These are phyloP conservation scores for Percopsis transmontana DNA, from an alignment of 2,113 vertebrate species.

Conservation along the genomic window DNA sequence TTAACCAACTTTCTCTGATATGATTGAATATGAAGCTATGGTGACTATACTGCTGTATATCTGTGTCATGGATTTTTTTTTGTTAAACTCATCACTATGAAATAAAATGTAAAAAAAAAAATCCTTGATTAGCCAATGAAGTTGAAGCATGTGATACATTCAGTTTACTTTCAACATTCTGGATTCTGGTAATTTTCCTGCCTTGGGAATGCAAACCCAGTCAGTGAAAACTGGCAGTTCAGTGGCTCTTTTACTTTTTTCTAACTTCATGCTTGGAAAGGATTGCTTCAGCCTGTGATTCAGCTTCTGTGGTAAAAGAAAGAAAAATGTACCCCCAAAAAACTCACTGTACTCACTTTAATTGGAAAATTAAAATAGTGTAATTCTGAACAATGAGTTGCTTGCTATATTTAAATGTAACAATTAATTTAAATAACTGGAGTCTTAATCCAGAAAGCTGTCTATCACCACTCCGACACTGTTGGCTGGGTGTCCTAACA, in stretches of 20 bases:
- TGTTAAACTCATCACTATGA: no score
- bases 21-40: no score
- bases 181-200: conserved; percentile 5
- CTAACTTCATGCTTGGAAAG: neutral
- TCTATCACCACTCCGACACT: conserved; percentile 21
- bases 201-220: conserved; percentile 10
- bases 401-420: neutral
- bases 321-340: neutral
- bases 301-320: conserved; percentile 1
- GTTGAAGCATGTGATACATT: neutral
- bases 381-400: neutral
- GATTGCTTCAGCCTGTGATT: neutral
- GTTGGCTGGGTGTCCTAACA: conserved; percentile 11
- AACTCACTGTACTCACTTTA: neutral
- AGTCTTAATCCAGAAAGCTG: neutral
- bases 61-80: no score
- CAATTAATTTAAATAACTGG: neutral
- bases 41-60: no score
- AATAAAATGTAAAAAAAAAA: no score
- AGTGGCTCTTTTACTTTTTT: neutral
- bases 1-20: no score
- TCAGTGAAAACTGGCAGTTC: neutral
- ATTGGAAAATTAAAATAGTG: no score
- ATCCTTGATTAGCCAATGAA: neutral
- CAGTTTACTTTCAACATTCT: neutral